Evolutionary conservation across 2,113 vertebrate species (phyloP).

Genomic region (Syrrhaptes paradoxus): DNA sequence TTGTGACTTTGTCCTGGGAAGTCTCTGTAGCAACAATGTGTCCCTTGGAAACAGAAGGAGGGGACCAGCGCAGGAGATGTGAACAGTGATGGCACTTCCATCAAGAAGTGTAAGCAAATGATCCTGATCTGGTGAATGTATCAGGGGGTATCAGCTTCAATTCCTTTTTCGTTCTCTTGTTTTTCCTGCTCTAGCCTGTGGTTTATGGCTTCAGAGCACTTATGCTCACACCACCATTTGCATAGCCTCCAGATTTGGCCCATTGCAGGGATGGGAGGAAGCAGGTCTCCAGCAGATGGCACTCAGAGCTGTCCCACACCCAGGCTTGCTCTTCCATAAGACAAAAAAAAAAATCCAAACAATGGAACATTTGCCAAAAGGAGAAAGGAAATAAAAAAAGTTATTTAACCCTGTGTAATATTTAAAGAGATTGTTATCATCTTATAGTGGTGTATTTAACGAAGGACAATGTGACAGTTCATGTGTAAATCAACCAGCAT

Average conservation of each 20-base stretch:
- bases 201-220: background rate
- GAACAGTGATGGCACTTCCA: background rate
- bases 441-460: constrained; percentile 21
- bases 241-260: background rate
- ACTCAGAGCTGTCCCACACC: constrained; percentile 49
- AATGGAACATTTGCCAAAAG: constrained; percentile 64
- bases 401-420: constrained; percentile 62
- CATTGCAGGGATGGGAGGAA: background rate
- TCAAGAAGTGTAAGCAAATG: background rate
- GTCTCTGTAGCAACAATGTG: background rate
- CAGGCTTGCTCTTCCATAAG: background rate
- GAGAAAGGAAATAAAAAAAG: constrained; percentile 29
- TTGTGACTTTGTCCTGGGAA: background rate
- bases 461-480: constrained; percentile 31
- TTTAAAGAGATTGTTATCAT: constrained; percentile 61
- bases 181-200: background rate
- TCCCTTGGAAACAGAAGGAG: background rate
- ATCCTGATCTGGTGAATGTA: background rate
- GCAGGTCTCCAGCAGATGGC: constrained; percentile 62
- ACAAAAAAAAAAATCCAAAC: constrained; percentile 28
- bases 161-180: background rate
- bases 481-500: constrained; percentile 56
- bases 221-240: background rate
- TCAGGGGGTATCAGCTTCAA: background rate
- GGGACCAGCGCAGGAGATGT: background rate